Percentiles rank a stretch among this genome's conserved stretches.
phyloP scores from a whole-genome alignment of 2,888 invertebrate genomes.

The Ormyrus rosae region DNA sequence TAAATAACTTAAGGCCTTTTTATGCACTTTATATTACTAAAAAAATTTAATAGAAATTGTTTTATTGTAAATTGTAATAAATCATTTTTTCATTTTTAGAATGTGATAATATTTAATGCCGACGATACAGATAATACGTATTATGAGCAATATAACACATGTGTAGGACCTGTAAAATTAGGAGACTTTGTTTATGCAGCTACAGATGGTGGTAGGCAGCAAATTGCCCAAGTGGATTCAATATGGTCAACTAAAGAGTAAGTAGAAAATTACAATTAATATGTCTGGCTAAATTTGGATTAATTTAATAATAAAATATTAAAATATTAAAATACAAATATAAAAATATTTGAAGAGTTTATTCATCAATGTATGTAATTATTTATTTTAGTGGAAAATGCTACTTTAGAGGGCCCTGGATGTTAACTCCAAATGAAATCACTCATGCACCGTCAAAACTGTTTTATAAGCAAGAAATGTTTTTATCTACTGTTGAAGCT shows the following conservation, averaged over 20 bases:
- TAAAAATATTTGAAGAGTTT: constrained; percentile 24
- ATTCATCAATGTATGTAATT: constrained; percentile 32
- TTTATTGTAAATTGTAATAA: constrained; percentile 19
- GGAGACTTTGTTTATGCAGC: constrained; percentile 98
- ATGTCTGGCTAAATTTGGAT: background rate
- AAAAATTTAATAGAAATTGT: background rate
- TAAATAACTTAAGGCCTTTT: constrained; percentile 14
- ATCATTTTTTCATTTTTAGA: constrained; percentile 77
- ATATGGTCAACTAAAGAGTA: constrained; percentile 96
- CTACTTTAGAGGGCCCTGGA: constrained; percentile 95
- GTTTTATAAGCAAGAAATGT: constrained; percentile 95
- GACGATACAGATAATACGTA: constrained; percentile 88
- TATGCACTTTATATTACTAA: background rate
- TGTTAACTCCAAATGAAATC: constrained; percentile 92
- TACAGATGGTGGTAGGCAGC: constrained; percentile 91
- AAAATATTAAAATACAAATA: background rate
- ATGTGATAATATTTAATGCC: constrained; percentile 85
- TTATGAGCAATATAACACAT: constrained; percentile 95
- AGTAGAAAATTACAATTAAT: constrained; percentile 71
- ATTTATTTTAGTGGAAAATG: constrained; percentile 84
- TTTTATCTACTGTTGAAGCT: constrained; percentile 93
- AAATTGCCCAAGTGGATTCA: constrained; percentile 94
- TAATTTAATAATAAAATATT: constrained; percentile 19
- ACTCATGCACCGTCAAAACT: constrained; percentile 86
- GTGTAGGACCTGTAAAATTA: constrained; percentile 88